Evolutionary conservation across 1,140 invertebrate species (phyloP), one percentile per base, ranked within the genome.

Genomic region (Trinorchestia longiramus): DNA sequence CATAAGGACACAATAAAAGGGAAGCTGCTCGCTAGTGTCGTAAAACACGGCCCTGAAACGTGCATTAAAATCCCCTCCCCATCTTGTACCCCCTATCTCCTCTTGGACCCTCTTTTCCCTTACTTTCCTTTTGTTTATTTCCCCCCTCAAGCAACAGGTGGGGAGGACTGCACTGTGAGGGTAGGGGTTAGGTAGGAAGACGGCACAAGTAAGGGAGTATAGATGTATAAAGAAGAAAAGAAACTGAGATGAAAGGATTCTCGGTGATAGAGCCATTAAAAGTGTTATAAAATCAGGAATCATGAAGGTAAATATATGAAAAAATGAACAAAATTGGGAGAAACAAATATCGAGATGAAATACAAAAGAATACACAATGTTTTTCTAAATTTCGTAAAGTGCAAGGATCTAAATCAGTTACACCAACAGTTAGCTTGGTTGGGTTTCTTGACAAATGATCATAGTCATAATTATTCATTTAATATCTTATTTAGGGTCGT

Each of bases 41-140:
- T 94, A 45, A 94, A 94, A 45, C 92, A 45, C 92, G 41, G 92
- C 92, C 15, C 92, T 94, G 43, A 40, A 45, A 43, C 92, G 44
- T n/a, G 43, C 44, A 94, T 94, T 94, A 94, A 94, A 94, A 44
- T 45, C 44, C 44, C 44, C 92, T 44, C 47, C 92, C n/a, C 92
- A 11, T 47, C 3, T 47, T n/a, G n/a, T n/a, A n/a, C 43, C 90
- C 92, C 92, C 44, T 40, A 11, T 11, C 92, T 47, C 6, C 92
- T n/a, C 44, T 44, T 94, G 1, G 6, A 43, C 44, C 47, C 43
- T 40, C 41, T 43, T 94, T 94, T 36, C 92, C 43, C 92, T 43
- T 94, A 42, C 36, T 92, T 92, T 44, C 23, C 90, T 36, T 28
- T 42, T 42, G 40, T n/a, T 43, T 43, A 15, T 47, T 94, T 43